phyloP scores from a whole-genome alignment of 2,888 invertebrate genomes.

The Phrixothrix hirtus region DNA sequence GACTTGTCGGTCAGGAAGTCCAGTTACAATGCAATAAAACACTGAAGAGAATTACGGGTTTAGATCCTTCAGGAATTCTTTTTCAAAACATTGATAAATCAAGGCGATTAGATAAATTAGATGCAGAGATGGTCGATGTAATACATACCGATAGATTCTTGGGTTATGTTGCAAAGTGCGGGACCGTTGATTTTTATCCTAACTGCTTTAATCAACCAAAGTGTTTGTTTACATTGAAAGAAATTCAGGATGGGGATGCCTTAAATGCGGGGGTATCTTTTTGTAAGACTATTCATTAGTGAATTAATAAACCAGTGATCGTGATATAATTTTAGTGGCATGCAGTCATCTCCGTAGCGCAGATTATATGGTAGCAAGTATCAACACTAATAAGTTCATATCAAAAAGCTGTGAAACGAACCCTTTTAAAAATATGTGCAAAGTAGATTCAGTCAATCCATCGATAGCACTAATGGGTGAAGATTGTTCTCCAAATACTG shows the following conservation, averaged over 20 bases:
- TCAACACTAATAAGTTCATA: too few species aligned
- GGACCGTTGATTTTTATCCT: too few species aligned
- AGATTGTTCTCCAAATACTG: too few species aligned
- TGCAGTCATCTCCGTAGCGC: constrained; percentile 7
- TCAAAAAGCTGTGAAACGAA: constrained; percentile 6
- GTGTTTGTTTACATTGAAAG: neutral
- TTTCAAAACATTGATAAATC: neutral
- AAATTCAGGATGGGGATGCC: too few species aligned
- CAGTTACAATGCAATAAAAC: neutral
- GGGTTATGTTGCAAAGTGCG: constrained; percentile 6
- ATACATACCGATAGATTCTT: constrained; percentile 8
- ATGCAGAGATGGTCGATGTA: constrained; percentile 2
- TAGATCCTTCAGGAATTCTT: constrained; percentile 12
- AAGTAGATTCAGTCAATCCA: too few species aligned
- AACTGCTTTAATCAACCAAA: constrained; percentile 7
- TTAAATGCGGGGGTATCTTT: too few species aligned
- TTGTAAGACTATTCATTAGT: neutral
- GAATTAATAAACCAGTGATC: neutral
- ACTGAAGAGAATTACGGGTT: constrained; percentile 5
- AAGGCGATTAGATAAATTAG: constrained; percentile 1
- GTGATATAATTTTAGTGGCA: neutral
- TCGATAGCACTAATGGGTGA: too few species aligned
- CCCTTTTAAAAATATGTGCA: too few species aligned
- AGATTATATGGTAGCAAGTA: too few species aligned
- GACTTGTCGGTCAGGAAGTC: neutral